Evolutionary conservation across 92 coral and sea anemone species (phyloP), one percentile per base, ranked within the genome.

Genomic region (Epizoanthus ramosus): DNA sequence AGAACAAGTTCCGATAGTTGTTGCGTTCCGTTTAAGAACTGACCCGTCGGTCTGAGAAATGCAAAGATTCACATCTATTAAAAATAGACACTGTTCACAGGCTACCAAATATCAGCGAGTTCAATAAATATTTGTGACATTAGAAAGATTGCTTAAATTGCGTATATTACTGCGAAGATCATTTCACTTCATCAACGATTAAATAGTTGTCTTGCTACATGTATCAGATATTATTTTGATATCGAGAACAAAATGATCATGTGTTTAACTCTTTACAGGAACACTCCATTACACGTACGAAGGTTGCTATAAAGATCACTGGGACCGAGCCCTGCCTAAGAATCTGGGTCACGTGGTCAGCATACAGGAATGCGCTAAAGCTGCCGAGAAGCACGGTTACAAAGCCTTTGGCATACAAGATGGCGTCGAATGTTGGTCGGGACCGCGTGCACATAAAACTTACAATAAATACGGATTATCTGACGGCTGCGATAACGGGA

Each of bases 401-500:
- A 28, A 66, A 66, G 71, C 71, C 9, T 66, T 66, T 8, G 71
- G 71, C 6, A 18, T 66, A 18, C 71, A 66, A 66, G 71, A 66
- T 33, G 71, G 71, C 33, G 71, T 66, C 71, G 71, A 66, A 45
- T 66, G 71, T 66, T 66, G 71, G 71, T 66, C 71, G 43, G 71
- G 71, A 66, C 71, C 71, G 12, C 47, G 43, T 45, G 71, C 71
- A 3, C 71, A 66, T 16, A n/a, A 66, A 41, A 66, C 71, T 1
- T 66, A 28, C 41, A 66, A 66, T 37, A 66, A 66, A 66, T 66
- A 66, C 22, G 71, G 71, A 18, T 66, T 16, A 24, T 18, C 47
- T 66, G 19, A 14, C 71, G 39, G 18, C 41, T 66, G 71, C 19
- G 16, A 0, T 3, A 66, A 66, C 1, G 71, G 71, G 45, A 31